Evolutionary conservation across 2,888 invertebrate species (phyloP).

Genomic region (Lysandra bellargus): DNA sequence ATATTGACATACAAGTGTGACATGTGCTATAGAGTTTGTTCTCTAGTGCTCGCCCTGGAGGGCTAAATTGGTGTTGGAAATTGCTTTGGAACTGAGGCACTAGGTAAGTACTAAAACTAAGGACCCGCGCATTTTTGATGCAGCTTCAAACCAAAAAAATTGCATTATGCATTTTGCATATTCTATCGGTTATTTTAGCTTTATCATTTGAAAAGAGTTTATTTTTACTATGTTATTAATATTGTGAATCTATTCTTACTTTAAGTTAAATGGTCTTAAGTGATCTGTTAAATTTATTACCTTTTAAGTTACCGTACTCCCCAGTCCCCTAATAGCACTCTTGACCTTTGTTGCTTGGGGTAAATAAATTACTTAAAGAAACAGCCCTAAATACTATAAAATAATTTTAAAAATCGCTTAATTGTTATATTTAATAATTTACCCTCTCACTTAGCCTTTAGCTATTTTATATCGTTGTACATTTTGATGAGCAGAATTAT

Average conservation of each 20-base stretch:
- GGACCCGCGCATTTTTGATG: background rate
- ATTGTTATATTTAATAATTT: background rate
- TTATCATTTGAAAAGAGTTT: background rate
- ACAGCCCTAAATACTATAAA: background rate
- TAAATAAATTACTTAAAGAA: background rate
- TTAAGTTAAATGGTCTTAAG: background rate
- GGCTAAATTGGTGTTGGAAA: constrained; percentile 53
- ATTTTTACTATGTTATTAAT: background rate
- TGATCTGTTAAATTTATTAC: constrained; percentile 18
- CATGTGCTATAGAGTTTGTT: constrained; percentile 66
- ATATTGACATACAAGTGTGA: constrained; percentile 55
- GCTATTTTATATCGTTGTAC: background rate
- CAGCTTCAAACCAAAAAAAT: background rate
- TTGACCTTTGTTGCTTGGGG: background rate
- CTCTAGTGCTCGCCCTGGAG: constrained; percentile 65
- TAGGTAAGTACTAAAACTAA: constrained; percentile 34
- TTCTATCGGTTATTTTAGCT: background rate
- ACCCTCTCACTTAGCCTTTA: background rate
- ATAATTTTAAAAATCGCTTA: background rate
- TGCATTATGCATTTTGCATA: background rate
- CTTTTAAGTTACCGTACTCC: background rate
- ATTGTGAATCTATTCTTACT: background rate
- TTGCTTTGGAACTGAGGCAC: constrained; percentile 41
- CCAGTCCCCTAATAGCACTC: background rate
- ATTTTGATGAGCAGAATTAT: background rate